Conservation (phyloP, 2,113 vertebrate genomes). For the Pedionomus torquatus region DNA sequence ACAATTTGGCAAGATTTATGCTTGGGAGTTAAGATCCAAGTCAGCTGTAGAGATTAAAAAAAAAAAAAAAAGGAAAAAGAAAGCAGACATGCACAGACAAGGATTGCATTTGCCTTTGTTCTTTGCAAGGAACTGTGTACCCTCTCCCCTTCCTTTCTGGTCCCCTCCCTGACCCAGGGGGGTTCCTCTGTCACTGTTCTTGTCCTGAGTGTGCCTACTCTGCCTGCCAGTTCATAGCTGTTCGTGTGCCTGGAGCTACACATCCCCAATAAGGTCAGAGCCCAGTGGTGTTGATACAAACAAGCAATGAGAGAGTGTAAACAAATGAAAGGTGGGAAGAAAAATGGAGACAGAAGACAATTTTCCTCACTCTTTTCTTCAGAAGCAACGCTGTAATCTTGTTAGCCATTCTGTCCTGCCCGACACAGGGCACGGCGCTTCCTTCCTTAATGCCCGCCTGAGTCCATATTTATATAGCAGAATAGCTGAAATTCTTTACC, state of each 20-base stretch:
- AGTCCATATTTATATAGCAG: not conserved
- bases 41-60: not conserved
- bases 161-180: not conserved
- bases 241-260: not conserved
- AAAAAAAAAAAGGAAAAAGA: not conserved
- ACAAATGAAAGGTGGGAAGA: not conserved
- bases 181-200: not conserved
- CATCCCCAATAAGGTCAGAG: not conserved
- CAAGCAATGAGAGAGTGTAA: not conserved
- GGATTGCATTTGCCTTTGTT: not conserved
- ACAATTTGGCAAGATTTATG: constrained; percentile 33
- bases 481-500: not conserved
- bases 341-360: not conserved
- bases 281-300: not conserved
- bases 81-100: not conserved
- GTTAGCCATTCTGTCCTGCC: not conserved
- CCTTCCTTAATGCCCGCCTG: not conserved
- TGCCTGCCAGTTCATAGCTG: not conserved
- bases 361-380: not conserved
- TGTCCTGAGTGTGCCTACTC: accelerated
- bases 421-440: not conserved
- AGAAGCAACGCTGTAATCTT: not conserved
- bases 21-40: not conserved
- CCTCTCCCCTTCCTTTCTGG: not conserved
- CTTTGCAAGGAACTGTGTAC: not conserved